Base-by-base conservation (phyloP, 2,797 vertebrate genomes). In the Anableps anableps region DNA sequence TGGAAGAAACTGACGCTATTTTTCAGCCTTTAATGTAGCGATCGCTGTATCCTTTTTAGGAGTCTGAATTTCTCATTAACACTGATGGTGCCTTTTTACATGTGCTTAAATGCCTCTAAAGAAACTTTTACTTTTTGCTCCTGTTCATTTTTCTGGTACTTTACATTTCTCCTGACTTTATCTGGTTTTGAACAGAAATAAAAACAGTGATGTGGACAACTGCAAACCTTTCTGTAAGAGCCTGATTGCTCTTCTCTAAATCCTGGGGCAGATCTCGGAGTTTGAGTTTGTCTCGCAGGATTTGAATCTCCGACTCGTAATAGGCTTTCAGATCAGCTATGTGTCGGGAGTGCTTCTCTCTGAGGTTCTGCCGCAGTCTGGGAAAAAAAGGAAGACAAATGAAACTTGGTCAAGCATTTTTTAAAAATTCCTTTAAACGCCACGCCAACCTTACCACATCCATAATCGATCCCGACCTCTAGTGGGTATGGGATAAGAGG, bases 271-370 rank as follows among this genome's bases (percentile, higher is more conserved):
- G 90, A 47, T 96, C 95, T 87, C 89, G 92, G 78, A 95, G 94
- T 76, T 96, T 91, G 77, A 99, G 95, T 85, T 97, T 96, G 88
- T 98, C 97, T 82, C 96, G 95, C 55, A 99, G 88, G 79, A 87
- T 91, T 53, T 94, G 94, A 77, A 99, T 98, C 95, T 99, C 98
- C 0, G 96, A 95, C 80, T 99, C 98, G 8, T 99, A 99, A 90
- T 99, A 99, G 0, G 97, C 96, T 66, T 97, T 97, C 26, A 99
- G 95, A 74, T 99, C 98, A 0, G 97, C 96, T 17, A 99, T 86
- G 34, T 99, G 98, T 1, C 98, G 96, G 8, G 97, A 95, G 4
- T 98, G 97, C 80, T 99, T 99, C 82, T 99, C 97, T 85, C 97
- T 97, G 93, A 98, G 93, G 93, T 96, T 98, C 92, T 97, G 97